A percentile compares a stretch with the other conserved stretches of the same genome.
Evolutionary conservation across 2,113 vertebrate species (phyloP).

Genomic region (Alouatta palliata): DNA sequence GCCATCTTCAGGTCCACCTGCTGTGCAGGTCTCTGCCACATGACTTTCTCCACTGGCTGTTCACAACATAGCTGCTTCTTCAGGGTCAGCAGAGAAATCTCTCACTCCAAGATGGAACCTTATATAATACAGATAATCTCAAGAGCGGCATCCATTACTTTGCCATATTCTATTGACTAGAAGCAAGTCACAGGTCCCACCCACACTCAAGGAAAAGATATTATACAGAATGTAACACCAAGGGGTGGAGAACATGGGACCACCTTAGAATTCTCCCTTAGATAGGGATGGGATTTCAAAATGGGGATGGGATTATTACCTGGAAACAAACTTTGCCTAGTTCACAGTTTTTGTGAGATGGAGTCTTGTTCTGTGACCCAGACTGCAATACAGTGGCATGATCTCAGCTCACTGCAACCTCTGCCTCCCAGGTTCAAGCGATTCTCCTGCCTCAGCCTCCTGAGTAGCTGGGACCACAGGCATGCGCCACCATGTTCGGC

Average conservation of each 20-base stretch:
- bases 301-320: background rate
- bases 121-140: background rate
- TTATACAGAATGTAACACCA: background rate
- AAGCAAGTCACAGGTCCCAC: background rate
- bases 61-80: background rate
- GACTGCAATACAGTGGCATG: no score
- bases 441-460: no score
- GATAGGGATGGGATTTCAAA: background rate
- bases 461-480: no score
- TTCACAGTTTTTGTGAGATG: background rate
- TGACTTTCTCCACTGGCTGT: background rate
- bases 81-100: background rate
- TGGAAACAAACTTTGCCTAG: constrained; percentile 31
- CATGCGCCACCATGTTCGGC: no score
- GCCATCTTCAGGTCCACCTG: background rate
- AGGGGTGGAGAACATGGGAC: background rate
- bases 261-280: background rate
- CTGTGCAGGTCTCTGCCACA: background rate
- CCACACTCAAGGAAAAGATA: background rate
- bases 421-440: no score
- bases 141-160: background rate
- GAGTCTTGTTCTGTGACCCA: no score
- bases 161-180: background rate
- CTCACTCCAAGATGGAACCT: background rate
- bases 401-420: no score